Base-by-base conservation (phyloP, 2,797 vertebrate species). In the Lophius americanus region DNA sequence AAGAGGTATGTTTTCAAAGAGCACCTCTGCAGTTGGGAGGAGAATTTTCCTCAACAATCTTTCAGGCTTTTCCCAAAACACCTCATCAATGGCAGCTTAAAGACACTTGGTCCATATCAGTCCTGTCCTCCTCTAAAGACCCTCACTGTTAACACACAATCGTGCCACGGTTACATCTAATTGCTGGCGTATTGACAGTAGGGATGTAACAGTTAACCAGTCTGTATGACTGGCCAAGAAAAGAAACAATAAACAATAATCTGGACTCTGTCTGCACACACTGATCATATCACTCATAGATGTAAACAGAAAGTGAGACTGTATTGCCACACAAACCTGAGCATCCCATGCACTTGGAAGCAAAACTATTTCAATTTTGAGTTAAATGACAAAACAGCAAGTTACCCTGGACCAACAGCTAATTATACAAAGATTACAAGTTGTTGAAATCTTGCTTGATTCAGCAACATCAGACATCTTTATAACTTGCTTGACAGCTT, bases 221-320 rank as follows among this genome's bases (percentile, higher is more conserved):
- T 23, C 23, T 71, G 48, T 39, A 56, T 61, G 43, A 73, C n/a
- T 74, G 85, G 52, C 87, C 78, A 80, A 83, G 73, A 88, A 84
- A 87, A 55, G 57, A 88, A 85, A 60, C 54, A 77, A 79, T 79
- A 72, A 78, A 73, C 78, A 74, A 64, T 73, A 79, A 76, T 83
- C 44, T 57, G 60, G 51, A 60, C 54, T 58, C 64, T 41, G 49
- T 78, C 78, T 59, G 47, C 48, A 60, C 60, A 75, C 42, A 54
- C 64, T 60, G 52, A 73, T 60, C 58, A 23, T 23, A 23, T 23
- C 23, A 23, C 23, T 23, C 23, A 59, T 44, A 65, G 51, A 70
- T 58, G 43, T 49, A 72, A 78, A 55, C 60, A 77, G 48, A 58
- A 32, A 58, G 32, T 32, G 10, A 35, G 12, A 46, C 11, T 38